Conservation (phyloP, 1,140 invertebrate genomes). For the Bacillus rossius region DNA sequence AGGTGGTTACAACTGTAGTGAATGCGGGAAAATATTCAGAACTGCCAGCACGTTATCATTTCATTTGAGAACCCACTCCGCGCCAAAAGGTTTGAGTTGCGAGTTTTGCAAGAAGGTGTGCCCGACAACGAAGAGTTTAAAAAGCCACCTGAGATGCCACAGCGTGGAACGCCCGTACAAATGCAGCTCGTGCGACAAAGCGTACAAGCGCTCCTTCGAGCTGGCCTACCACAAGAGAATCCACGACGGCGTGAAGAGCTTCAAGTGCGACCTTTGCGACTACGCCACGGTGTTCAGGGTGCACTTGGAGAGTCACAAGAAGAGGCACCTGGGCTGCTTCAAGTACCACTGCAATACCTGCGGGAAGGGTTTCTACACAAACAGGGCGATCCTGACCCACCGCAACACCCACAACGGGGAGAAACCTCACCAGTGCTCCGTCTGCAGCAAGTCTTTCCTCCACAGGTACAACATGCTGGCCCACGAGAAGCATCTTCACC, state of each 20-base stretch:
- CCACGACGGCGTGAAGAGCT: constrained; percentile 17
- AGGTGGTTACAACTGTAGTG: constrained; percentile 42
- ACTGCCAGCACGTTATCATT: constrained; percentile 39
- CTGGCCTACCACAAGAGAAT: constrained; percentile 32
- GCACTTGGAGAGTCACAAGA: constrained; percentile 37
- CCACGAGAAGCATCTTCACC: constrained; percentile 34
- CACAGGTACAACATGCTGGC: constrained; percentile 30
- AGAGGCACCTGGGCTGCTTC: constrained; percentile 39
- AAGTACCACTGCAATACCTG: constrained; percentile 40
- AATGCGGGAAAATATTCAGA: constrained; percentile 53
- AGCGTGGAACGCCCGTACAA: constrained; percentile 54
- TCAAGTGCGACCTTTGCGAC: constrained; percentile 41
- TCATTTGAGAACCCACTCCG: constrained; percentile 6
- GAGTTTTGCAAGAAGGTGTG: constrained; percentile 54
- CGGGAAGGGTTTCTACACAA: constrained; percentile 41
- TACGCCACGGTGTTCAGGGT: constrained; percentile 39
- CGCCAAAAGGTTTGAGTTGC: constrained; percentile 35
- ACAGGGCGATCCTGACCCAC: constrained; percentile 34
- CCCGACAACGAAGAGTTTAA: constrained; percentile 45
- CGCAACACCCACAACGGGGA: constrained; percentile 54
- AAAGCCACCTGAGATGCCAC: constrained; percentile 43
- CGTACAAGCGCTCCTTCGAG: constrained; percentile 60
- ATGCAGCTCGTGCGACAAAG: constrained; percentile 59
- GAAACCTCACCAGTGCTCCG: constrained; percentile 34
- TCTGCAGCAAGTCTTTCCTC: constrained; percentile 32